These are phyloP conservation scores for Coelinius sp. DNA, from an alignment of 2,888 invertebrate species.

Conservation along the genomic window DNA sequence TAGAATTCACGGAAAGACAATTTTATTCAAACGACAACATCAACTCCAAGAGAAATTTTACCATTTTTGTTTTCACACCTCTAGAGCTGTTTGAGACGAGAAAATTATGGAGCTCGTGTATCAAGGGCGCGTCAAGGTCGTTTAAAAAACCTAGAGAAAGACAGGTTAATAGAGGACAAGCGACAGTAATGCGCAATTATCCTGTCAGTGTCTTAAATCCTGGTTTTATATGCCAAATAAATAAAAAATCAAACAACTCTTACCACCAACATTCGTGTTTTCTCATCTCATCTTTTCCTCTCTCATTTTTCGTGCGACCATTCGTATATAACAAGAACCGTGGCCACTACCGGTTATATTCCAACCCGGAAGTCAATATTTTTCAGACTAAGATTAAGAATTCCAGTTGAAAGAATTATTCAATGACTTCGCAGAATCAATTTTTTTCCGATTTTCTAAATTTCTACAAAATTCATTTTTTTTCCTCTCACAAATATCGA, in stretches of 20 bases:
- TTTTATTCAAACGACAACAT: too few species aligned
- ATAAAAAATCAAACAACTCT: conserved; percentile 11
- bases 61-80: not conserved
- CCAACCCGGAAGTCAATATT: conserved; percentile 2
- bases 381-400: not conserved
- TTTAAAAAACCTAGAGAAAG: conserved; percentile 7
- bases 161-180: conserved; percentile 1
- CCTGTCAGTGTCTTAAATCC: conserved; percentile 22
- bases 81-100: not conserved
- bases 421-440: not conserved
- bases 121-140: conserved; percentile 39
- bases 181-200: conserved; percentile 20
- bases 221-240: conserved; percentile 23
- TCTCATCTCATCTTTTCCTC: conserved; percentile 10
- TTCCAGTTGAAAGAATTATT: not conserved
- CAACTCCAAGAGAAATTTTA: not conserved
- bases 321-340: conserved; percentile 17
- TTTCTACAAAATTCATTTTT: not conserved
- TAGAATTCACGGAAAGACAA: too few species aligned
- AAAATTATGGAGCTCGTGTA: not conserved
- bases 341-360: conserved; percentile 13
- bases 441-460: too few species aligned
- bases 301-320: conserved; percentile 11
- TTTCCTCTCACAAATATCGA: too few species aligned
- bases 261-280: conserved; percentile 8